Base-by-base conservation (phyloP, 2,797 vertebrate genomes). In the Spinus pinus region DNA sequence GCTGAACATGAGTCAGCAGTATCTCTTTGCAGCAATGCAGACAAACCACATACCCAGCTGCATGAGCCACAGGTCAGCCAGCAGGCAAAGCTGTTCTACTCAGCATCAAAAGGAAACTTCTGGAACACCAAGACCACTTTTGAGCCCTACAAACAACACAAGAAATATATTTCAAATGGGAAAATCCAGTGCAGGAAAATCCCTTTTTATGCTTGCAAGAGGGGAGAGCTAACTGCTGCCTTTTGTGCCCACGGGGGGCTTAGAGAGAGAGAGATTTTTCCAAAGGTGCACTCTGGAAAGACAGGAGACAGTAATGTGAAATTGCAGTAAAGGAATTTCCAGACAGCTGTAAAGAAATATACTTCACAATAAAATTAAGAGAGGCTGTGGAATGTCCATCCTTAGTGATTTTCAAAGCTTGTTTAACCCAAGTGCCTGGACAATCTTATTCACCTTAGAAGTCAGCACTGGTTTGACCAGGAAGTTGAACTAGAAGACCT, bases 1-100 rank as follows among this genome's bases (percentile, higher is more conserved):
- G 57, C 65, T 73, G 87, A 94, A 67, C 44, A 21, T 91, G 91
- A 93, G 53, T 94, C 89, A 95, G 93, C 93, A 94, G 39, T 23
- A 61, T 44, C 39, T 65, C 49, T 67, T 67, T 89, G 85, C 87
- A 96, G 89, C 89, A 94, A 74, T 88, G 75, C 87, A 92, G 91
- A 49, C 25, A 89, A 94, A 81, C 44, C 35, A 81, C 64, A 24
- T 12, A 50, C 42, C 23, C 72, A 74, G 69, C 75, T 89, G 86
- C 53, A 56, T 22, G 37, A 94, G 60, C 79, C 73, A 22, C 3
- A 91, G 87, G 60, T 67, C 9, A 91, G 41, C 60, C 81, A 80
- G 64, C 28, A 91, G 67, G 67, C 74, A 87, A 91, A 75, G 35
- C 41, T 18, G 41, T 84, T 82, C 47, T 73, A 8, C 7, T 44